These are phyloP conservation scores for Pseudomugil gertrudae DNA, from an alignment of 2,797 vertebrate species.

Conservation along the genomic window DNA sequence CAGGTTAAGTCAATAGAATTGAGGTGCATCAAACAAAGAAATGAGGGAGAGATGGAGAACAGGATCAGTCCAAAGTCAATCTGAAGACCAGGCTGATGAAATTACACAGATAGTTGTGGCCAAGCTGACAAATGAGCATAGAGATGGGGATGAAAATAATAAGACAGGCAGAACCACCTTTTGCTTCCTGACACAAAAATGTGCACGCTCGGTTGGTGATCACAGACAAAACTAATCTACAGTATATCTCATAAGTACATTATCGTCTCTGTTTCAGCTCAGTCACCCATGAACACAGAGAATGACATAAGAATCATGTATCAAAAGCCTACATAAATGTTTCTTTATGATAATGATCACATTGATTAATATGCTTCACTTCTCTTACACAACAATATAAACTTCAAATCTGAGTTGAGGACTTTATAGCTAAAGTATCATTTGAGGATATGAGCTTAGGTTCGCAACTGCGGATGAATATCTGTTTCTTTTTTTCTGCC, in stretches of 20 bases:
- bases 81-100: slow-evolving; percentile 79
- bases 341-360: slow-evolving; percentile 29
- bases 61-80: slow-evolving; percentile 79
- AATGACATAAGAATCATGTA: slow-evolving; percentile 4
- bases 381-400: slow-evolving; percentile 35
- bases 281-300: slow-evolving; percentile 21
- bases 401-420: slow-evolving; percentile 16
- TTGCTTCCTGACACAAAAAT: slow-evolving; percentile 42
- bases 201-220: slow-evolving; percentile 36
- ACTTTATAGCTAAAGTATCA: slow-evolving; percentile 6
- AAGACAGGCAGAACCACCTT: slow-evolving; percentile 58
- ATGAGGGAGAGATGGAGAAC: slow-evolving; percentile 53
- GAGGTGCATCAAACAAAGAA: slow-evolving; percentile 63
- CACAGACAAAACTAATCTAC: slow-evolving; percentile 34
- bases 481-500: slow-evolving; percentile 30
- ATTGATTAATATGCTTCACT: slow-evolving; percentile 44
- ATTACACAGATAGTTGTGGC: slow-evolving; percentile 77
- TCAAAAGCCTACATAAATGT: slow-evolving; percentile 18
- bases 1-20: slow-evolving; percentile 74
- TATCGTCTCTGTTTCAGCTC: slow-evolving; percentile 22
- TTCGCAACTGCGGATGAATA: slow-evolving; percentile 40
- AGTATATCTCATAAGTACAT: slow-evolving; percentile 47
- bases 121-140: slow-evolving; percentile 77
- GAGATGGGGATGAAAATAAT: slow-evolving; percentile 74
- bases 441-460: slow-evolving; percentile 5